A percentile compares a stretch with the other conserved stretches of the same genome.
Evolutionary conservation across 1,140 invertebrate species (phyloP).

Genomic region (Pissodes strobi): DNA sequence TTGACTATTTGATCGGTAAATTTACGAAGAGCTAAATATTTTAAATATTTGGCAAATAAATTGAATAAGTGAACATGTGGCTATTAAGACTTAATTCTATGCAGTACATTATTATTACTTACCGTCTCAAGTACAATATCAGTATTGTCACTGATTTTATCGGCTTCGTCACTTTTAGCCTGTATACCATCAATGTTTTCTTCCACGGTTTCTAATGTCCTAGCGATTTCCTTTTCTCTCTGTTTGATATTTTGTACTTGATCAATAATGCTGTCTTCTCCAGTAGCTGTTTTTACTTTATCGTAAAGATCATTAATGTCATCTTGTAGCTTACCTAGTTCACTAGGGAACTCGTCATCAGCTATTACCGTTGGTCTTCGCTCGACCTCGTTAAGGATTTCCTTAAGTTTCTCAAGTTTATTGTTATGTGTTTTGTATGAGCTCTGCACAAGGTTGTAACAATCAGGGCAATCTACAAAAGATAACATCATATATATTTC

Average conservation of each 20-base stretch:
- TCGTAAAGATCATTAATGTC: conserved; percentile 64
- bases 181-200: conserved; percentile 46
- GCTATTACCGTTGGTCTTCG: conserved; percentile 67
- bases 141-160: conserved; percentile 42
- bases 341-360: conserved; percentile 69
- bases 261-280: conserved; percentile 60
- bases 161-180: conserved; percentile 38
- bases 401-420: conserved; percentile 66
- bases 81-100: too few relatives aligned
- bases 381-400: conserved; percentile 53
- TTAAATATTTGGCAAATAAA: too few relatives aligned
- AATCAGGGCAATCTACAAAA: conserved; percentile 84
- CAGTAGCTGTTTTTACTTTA: conserved; percentile 46
- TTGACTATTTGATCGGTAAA: too few relatives aligned
- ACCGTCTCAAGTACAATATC: conserved; percentile 41
- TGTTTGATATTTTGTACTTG: conserved; percentile 64
- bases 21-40: too few relatives aligned
- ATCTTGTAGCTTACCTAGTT: conserved; percentile 73
- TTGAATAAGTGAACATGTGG: too few relatives aligned
- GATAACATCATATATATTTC: too few relatives aligned
- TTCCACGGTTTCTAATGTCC: conserved; percentile 47
- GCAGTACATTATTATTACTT: too few relatives aligned
- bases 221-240: conserved; percentile 62
- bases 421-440: conserved; percentile 79
- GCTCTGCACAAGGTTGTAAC: conserved; percentile 91